Evolutionary conservation across 2,888 invertebrate species (phyloP).

Genomic region (Andrena praecox): DNA sequence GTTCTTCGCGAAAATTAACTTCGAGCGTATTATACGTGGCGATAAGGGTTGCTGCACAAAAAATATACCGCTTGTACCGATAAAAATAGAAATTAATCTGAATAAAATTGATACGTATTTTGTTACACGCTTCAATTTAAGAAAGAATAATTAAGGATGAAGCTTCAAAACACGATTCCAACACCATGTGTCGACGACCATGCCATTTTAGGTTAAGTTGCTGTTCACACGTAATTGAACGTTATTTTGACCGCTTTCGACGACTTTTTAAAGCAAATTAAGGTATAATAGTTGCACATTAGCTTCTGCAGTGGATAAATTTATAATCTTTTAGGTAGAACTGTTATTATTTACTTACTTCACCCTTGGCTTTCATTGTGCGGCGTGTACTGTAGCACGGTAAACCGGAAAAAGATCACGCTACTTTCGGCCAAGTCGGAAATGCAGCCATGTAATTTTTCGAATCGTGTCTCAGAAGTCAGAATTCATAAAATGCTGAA

Average conservation of each 20-base stretch:
- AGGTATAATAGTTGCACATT: background rate
- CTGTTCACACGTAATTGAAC: background rate
- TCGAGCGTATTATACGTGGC: slow-evolving; percentile 1
- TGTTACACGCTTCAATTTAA: background rate
- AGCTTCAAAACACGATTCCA: background rate
- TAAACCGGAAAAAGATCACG: slow-evolving; percentile 69
- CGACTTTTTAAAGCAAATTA: background rate
- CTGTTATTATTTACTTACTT: slow-evolving; percentile 86
- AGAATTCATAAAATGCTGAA: background rate
- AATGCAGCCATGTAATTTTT: slow-evolving; percentile 51
- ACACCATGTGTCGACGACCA: slow-evolving; percentile 49
- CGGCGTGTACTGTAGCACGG: slow-evolving; percentile 72
- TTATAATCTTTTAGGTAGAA: slow-evolving; percentile 24
- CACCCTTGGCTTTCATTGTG: slow-evolving; percentile 95
- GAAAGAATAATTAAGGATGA: background rate
- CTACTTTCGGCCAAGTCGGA: slow-evolving; percentile 43
- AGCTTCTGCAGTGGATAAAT: background rate
- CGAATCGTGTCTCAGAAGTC: background rate
- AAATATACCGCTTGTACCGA: background rate
- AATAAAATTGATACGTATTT: background rate
- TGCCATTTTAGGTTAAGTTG: slow-evolving; percentile 51
- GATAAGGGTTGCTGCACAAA: background rate
- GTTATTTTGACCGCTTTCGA: background rate
- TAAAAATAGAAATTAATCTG: background rate
- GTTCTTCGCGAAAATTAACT: background rate